A percentile compares a stretch with the other conserved stretches of the same genome.
Conservation (phyloP, 2,888 invertebrate species). For the Microdon myrmicae region DNA sequence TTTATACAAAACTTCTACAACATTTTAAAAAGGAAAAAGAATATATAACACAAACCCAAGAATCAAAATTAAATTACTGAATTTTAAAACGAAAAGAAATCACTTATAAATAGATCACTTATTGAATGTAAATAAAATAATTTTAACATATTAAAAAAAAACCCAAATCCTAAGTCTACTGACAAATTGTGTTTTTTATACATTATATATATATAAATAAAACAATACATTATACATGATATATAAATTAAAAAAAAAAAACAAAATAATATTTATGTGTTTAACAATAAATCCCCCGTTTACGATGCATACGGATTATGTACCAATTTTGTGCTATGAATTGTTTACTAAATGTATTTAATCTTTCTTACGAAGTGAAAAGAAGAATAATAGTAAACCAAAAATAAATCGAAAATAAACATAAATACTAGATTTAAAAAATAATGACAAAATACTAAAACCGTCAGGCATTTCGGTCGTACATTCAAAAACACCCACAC, state of each 20-base stretch:
- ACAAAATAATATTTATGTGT: constrained; percentile 26
- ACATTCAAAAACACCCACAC: no score
- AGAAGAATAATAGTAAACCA: no score
- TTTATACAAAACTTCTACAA: background rate
- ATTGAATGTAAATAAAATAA: constrained; percentile 2
- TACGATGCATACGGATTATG: no score
- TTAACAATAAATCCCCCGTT: constrained; percentile 13
- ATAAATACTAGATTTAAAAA: no score
- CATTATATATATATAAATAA: constrained; percentile 19
- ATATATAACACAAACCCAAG: constrained; percentile 27
- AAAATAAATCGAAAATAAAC: no score
- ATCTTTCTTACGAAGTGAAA: no score
- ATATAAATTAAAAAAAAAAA: constrained; percentile 5
- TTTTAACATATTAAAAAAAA: constrained; percentile 9
- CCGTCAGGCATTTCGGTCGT: no score
- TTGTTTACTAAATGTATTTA: no score
- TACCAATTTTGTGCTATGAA: no score
- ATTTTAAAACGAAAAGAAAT: background rate
- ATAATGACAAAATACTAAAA: no score
- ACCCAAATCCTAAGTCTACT: constrained; percentile 30
- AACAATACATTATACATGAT: constrained; percentile 45
- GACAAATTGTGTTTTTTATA: constrained; percentile 45
- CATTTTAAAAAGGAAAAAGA: constrained; percentile 25
- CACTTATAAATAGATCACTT: background rate
- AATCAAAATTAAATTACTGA: constrained; percentile 11